Percentiles rank a stretch among this genome's conserved stretches.
Evolutionary conservation across 2,888 invertebrate genomes (phyloP).

Genomic region (Doris montereyensis): DNA sequence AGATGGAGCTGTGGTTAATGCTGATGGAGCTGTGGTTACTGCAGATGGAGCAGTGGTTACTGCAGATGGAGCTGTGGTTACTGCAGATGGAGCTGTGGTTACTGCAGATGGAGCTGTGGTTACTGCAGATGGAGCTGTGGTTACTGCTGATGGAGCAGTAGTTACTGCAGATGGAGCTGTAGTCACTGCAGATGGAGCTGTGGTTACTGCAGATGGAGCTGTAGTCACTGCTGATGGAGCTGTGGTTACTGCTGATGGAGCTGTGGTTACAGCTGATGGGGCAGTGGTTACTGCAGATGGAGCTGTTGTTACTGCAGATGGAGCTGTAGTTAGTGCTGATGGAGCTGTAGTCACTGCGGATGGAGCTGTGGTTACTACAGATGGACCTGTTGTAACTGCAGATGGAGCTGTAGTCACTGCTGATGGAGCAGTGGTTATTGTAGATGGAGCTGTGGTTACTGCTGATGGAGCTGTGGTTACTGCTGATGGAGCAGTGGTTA

Average conservation of each 20-base stretch:
- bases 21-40: too few relatives aligned
- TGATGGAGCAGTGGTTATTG: not conserved
- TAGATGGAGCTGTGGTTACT: not conserved
- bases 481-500: too few relatives aligned
- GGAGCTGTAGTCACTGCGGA: not conserved
- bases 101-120: not conserved
- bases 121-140: not conserved
- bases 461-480: not conserved
- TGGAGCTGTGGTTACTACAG: not conserved
- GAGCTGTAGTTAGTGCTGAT: not conserved
- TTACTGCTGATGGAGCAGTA: not conserved
- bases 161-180: not conserved
- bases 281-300: not conserved
- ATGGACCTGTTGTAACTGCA: not conserved
- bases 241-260: not conserved
- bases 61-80: not conserved
- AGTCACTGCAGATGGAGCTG: not conserved
- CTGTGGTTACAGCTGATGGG: too few relatives aligned
- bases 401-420: not conserved
- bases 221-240: not conserved
- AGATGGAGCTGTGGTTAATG: not conserved
- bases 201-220: not conserved
- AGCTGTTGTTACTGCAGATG: not conserved
- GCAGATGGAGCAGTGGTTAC: not conserved
- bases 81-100: not conserved